Evolutionary conservation across 2,797 vertebrate genomes (phyloP).

Genomic region (Karalla daura): DNA sequence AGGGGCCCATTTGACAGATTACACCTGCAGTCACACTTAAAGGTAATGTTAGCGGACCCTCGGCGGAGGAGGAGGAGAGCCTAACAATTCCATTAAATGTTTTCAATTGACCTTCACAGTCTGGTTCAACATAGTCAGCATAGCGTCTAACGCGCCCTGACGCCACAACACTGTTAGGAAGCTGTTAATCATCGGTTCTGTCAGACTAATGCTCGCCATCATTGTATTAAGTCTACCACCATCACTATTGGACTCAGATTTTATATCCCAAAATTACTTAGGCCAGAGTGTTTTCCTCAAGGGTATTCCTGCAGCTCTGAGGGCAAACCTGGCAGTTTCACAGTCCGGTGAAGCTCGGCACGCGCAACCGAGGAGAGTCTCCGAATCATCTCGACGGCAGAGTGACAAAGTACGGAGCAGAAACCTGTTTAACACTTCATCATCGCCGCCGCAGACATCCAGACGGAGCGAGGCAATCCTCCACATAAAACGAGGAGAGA

Average conservation of each 20-base stretch:
- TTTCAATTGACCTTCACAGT: slow-evolving; percentile 79
- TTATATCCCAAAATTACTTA: slow-evolving; percentile 63
- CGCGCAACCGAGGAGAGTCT: slow-evolving; percentile 46
- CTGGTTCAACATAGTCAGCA: slow-evolving; percentile 59
- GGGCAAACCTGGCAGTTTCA: slow-evolving; percentile 73
- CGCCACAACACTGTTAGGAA: slow-evolving; percentile 36
- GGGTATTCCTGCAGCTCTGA: slow-evolving; percentile 69
- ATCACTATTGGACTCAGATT: slow-evolving; percentile 55
- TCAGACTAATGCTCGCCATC: slow-evolving; percentile 52
- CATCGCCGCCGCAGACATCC: slow-evolving; percentile 66
- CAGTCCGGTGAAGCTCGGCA: slow-evolving; percentile 57
- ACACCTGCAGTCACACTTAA: slow-evolving; percentile 82
- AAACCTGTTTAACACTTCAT: slow-evolving; percentile 76
- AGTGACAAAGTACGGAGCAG: slow-evolving; percentile 65
- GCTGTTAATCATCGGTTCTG: slow-evolving; percentile 53
- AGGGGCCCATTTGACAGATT: slow-evolving; percentile 80
- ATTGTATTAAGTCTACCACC: slow-evolving; percentile 40
- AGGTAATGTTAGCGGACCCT: slow-evolving; percentile 74
- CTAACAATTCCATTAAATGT: slow-evolving; percentile 75
- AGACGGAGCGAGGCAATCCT: slow-evolving; percentile 51
- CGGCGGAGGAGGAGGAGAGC: slow-evolving; percentile 50
- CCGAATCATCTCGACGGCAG: slow-evolving; percentile 54
- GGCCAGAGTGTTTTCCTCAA: slow-evolving; percentile 65
- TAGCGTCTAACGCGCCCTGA: slow-evolving; percentile 28
- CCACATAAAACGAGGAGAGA: slow-evolving; percentile 43